phyloP scores from a whole-genome alignment of 2,797 vertebrate genomes.

The Lateolabrax maculatus region DNA sequence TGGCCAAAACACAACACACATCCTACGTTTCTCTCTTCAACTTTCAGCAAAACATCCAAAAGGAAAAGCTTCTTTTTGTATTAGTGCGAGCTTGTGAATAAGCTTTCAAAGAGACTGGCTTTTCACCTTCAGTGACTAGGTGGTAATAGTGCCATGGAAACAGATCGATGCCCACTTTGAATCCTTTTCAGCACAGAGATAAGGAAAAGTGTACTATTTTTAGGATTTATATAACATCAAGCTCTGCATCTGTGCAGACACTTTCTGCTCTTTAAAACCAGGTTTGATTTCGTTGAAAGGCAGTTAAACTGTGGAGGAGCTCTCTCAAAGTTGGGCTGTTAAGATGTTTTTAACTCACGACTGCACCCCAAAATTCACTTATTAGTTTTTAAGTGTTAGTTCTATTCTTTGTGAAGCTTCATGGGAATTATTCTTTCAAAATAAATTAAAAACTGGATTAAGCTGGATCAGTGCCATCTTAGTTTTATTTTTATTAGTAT shows the following conservation, averaged over 20 bases:
- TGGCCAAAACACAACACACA: conserved; percentile 52
- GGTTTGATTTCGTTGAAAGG: conserved; percentile 12
- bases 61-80: conserved; percentile 42
- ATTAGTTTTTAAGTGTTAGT: not conserved
- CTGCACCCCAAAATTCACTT: not conserved
- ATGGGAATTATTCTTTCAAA: not conserved
- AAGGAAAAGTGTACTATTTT: conserved; percentile 57
- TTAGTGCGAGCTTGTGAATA: conserved; percentile 21
- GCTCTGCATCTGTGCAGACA: not conserved
- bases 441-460: not conserved
- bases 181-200: conserved; percentile 52
- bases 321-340: not conserved
- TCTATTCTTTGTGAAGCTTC: not conserved
- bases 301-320: not conserved
- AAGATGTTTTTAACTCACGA: not conserved
- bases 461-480: not conserved
- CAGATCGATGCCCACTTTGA: conserved; percentile 75
- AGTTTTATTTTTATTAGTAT: conserved; percentile 3
- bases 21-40: conserved; percentile 24
- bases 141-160: conserved; percentile 76
- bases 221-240: conserved; percentile 54
- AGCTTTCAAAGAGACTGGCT: conserved; percentile 51
- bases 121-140: conserved; percentile 80
- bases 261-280: not conserved
- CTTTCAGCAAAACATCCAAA: conserved; percentile 32